Evolutionary conservation across 2,888 invertebrate genomes (phyloP).

Genomic region (Strigamia crassipes): DNA sequence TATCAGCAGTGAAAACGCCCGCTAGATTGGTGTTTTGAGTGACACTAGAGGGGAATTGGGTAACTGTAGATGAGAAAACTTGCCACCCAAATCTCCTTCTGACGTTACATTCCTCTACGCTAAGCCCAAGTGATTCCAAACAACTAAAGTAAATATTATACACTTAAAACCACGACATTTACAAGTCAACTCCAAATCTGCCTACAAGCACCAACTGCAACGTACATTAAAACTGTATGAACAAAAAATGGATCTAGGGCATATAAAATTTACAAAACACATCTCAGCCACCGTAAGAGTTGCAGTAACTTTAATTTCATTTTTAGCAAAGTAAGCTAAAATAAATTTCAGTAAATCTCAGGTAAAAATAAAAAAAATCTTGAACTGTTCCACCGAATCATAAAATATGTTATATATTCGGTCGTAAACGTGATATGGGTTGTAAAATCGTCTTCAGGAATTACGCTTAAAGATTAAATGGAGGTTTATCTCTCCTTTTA

Average conservation of each 20-base stretch:
- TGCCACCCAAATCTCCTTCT: conserved; percentile 29
- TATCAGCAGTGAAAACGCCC: conserved; percentile 19
- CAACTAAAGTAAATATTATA: background rate
- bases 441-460: background rate
- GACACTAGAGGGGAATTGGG: conserved; percentile 2
- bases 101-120: background rate
- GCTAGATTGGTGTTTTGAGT: conserved; percentile 16
- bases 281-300: background rate
- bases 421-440: conserved; percentile 23
- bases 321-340: background rate
- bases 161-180: background rate
- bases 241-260: background rate
- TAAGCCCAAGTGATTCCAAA: background rate
- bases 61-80: conserved; percentile 15
- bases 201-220: background rate
- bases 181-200: background rate
- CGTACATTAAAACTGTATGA: background rate
- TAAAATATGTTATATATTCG: conserved; percentile 16
- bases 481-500: background rate
- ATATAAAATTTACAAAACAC: background rate
- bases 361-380: background rate
- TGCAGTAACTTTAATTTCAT: background rate
- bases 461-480: background rate
- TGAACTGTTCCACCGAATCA: conserved; percentile 20
- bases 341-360: background rate